Evolutionary conservation across 2,888 invertebrate species (phyloP).

Genomic region (Tillus elongatus): DNA sequence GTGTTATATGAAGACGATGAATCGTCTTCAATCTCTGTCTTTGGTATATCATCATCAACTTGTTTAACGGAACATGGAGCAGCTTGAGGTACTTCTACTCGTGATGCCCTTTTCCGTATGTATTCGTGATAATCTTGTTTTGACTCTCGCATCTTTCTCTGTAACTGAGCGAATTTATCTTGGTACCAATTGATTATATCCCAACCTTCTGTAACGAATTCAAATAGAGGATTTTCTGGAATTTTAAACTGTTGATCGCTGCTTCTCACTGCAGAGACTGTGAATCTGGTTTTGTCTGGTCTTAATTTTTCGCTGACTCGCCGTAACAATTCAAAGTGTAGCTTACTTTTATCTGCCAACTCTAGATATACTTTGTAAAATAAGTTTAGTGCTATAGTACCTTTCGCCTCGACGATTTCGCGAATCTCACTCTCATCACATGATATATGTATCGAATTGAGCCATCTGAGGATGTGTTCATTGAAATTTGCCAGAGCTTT

Average conservation of each 20-base stretch:
- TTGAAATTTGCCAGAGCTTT: conserved; percentile 43
- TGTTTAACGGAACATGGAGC: too few relatives aligned
- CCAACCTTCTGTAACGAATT: conserved; percentile 42
- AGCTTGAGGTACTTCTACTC: neutral
- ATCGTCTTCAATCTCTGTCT: conserved; percentile 5
- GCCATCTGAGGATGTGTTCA: conserved; percentile 45
- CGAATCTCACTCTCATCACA: conserved; percentile 42
- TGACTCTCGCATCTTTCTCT: conserved; percentile 28
- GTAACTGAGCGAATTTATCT: conserved; percentile 42
- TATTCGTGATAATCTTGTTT: conserved; percentile 29
- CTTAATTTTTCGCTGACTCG: conserved; percentile 32
- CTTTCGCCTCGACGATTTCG: conserved; percentile 45
- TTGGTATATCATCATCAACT: conserved; percentile 3
- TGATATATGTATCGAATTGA: conserved; percentile 44
- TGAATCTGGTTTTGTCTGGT: conserved; percentile 33
- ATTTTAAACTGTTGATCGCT: conserved; percentile 13
- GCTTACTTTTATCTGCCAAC: conserved; percentile 50
- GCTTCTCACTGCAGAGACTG: conserved; percentile 29
- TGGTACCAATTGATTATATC: conserved; percentile 52
- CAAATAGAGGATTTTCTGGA: conserved; percentile 37
- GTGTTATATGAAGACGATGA: neutral
- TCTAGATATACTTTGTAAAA: conserved; percentile 54
- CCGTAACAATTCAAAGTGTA: conserved; percentile 47
- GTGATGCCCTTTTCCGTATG: conserved; percentile 15
- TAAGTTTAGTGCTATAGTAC: conserved; percentile 46